Evolutionary conservation across 2,113 vertebrate genomes (phyloP).

Genomic region (Mionectes macconnelli): DNA sequence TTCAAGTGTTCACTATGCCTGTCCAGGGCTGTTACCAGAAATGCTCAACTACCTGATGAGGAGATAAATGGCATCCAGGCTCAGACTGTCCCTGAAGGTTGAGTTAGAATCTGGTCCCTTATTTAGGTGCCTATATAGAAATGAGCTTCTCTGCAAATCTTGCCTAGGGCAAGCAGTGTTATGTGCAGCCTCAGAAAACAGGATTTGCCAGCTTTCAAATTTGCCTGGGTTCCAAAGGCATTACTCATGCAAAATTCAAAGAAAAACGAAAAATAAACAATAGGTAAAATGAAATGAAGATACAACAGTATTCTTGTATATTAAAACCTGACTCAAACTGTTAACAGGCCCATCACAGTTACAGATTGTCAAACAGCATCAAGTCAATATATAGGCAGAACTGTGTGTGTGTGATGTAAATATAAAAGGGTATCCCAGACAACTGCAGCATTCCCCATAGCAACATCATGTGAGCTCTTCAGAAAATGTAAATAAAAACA

Average conservation of each 20-base stretch:
- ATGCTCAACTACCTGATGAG: background rate
- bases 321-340: slow-evolving; percentile 20
- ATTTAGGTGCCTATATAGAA: background rate
- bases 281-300: background rate
- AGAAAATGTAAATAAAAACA: slow-evolving; percentile 69
- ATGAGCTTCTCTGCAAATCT: background rate
- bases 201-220: background rate
- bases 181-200: background rate
- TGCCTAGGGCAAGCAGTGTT: background rate
- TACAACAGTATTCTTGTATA: background rate
- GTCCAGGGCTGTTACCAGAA: background rate
- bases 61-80: background rate
- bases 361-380: slow-evolving; percentile 6
- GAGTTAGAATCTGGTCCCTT: background rate
- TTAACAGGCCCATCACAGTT: background rate
- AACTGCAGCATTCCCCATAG: slow-evolving; percentile 67
- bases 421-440: slow-evolving; percentile 56
- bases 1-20: background rate
- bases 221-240: background rate
- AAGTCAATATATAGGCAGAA: background rate
- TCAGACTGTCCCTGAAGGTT: background rate
- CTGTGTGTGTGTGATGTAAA: background rate
- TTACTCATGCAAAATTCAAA: background rate
- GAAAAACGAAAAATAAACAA: background rate
- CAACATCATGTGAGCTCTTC: slow-evolving; percentile 66